A percentile compares a stretch with the other conserved stretches of the same genome.
phyloP scores from a whole-genome alignment of 2,113 vertebrate species.

The Calonectris borealis region DNA sequence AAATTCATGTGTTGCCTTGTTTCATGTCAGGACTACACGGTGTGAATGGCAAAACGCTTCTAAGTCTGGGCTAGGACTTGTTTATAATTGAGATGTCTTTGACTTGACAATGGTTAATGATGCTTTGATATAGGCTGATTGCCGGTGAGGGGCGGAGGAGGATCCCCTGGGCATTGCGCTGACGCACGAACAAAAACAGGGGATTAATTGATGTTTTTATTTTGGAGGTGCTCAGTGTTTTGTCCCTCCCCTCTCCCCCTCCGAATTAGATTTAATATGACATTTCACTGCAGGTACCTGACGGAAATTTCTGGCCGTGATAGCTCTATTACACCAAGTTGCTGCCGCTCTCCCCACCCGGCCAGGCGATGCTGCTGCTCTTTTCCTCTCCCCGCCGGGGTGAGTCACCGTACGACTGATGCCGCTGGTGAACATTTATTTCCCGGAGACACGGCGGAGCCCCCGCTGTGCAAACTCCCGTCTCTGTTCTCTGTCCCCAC shows the following conservation, averaged over 20 bases:
- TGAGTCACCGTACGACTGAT: neutral
- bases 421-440: neutral
- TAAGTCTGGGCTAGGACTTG: neutral
- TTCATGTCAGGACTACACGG: neutral
- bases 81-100: neutral
- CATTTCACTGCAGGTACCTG: neutral
- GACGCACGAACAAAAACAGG: neutral
- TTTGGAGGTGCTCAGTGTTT: neutral
- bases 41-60: neutral
- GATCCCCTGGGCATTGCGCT: neutral
- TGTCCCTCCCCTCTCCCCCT: neutral
- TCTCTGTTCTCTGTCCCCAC: neutral
- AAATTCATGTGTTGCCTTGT: fast-evolving
- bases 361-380: neutral
- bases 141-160: neutral
- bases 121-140: neutral
- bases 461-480: neutral
- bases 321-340: neutral
- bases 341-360: neutral
- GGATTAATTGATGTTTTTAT: neutral
- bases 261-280: neutral
- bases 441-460: neutral
- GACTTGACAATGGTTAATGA: neutral
- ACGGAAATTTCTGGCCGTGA: neutral
- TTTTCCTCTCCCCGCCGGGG: fast-evolving